These are phyloP conservation scores for Acronicta aceris DNA, from an alignment of 2,888 invertebrate genomes.

Conservation along the genomic window DNA sequence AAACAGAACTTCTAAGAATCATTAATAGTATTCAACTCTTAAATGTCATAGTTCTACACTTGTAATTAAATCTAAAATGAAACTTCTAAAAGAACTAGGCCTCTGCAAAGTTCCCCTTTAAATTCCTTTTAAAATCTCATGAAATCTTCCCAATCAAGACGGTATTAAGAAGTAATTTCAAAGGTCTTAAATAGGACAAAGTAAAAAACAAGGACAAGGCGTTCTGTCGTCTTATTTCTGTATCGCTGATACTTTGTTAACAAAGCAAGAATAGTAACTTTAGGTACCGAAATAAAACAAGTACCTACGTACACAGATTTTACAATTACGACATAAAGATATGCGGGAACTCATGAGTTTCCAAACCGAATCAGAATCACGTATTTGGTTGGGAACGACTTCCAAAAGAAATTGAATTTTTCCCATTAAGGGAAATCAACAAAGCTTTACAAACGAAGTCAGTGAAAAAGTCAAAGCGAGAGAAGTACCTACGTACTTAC, in stretches of 20 bases:
- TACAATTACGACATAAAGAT: constrained; percentile 39
- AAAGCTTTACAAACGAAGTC: constrained; percentile 60
- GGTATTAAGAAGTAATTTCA: constrained; percentile 59
- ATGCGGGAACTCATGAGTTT: constrained; percentile 27
- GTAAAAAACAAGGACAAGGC: constrained; percentile 26
- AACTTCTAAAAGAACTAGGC: background rate
- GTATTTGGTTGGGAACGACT: constrained; percentile 41
- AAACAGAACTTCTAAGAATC: background rate
- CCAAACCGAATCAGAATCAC: constrained; percentile 47
- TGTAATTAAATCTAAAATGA: constrained; percentile 6
- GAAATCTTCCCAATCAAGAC: constrained; percentile 58
- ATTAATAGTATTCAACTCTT: background rate
- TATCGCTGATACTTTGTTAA: constrained; percentile 7
- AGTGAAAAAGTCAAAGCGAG: constrained; percentile 59
- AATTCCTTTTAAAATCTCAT: constrained; percentile 38
- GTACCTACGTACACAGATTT: constrained; percentile 15
- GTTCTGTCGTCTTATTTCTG: constrained; percentile 11
- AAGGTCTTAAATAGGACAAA: constrained; percentile 47
- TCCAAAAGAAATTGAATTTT: constrained; percentile 59
- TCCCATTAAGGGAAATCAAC: constrained; percentile 66
- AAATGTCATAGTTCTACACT: background rate
- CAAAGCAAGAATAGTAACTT: constrained; percentile 16
- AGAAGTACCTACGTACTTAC: constrained; percentile 39
- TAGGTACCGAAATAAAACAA: background rate
- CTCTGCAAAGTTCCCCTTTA: constrained; percentile 21